These are phyloP conservation scores for Nibea coibor DNA, from an alignment of 2,113 vertebrate genomes.

Conservation along the genomic window DNA sequence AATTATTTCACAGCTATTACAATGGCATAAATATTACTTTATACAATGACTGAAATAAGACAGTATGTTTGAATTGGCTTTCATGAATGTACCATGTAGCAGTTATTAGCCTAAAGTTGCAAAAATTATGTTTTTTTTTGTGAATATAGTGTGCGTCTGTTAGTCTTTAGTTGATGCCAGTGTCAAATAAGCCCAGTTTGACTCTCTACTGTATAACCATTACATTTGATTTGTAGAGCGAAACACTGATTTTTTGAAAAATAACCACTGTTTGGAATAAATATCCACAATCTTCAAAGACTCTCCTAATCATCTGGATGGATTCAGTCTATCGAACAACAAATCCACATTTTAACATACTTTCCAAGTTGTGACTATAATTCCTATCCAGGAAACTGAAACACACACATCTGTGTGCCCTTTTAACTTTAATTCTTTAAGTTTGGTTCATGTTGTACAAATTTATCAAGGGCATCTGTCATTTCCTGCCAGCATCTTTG, in stretches of 20 bases:
- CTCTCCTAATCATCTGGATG: neutral
- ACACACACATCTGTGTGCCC: neutral
- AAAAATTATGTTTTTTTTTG: neutral
- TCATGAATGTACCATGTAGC: slow-evolving; percentile 6
- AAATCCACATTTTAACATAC: neutral
- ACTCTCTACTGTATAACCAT: neutral
- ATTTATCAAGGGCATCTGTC: neutral
- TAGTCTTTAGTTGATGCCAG: neutral
- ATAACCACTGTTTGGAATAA: neutral
- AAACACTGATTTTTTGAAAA: neutral
- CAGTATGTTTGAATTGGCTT: neutral
- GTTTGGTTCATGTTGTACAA: neutral
- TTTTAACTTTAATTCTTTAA: neutral
- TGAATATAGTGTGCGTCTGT: neutral
- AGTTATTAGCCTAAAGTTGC: neutral
- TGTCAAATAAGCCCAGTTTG: neutral
- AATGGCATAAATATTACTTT: neutral
- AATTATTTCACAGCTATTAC: neutral
- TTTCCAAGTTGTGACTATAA: neutral
- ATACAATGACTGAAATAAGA: neutral
- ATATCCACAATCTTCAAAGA: neutral
- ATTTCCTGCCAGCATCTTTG: neutral
- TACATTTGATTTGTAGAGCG: neutral
- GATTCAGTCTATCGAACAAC: neutral
- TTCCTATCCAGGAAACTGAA: neutral